Evolutionary conservation across 1,140 invertebrate species (phyloP), one percentile per base, ranked within the genome.

Genomic region (Heliconius himera): DNA sequence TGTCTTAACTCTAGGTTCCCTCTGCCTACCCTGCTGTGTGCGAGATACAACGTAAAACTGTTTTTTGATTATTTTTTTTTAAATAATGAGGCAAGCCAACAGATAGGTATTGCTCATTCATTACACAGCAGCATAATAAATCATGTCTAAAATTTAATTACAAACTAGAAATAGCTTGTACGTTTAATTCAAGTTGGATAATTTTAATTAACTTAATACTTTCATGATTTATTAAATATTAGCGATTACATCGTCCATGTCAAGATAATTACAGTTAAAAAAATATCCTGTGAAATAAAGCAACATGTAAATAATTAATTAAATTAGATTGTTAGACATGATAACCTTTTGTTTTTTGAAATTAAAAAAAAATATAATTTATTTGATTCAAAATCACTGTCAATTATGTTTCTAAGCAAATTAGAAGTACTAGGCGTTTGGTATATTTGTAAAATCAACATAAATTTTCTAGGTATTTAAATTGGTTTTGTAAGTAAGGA

Each of bases 81-180:
- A 26, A 66, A 66, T 66, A 26, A 66, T 66, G 60, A 29, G 60
- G 11, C 60, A 66, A 66, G 13, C 60, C 11, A 66, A 22, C 13
- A 26, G 26, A 66, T 66, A 66, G 26, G 26, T 66, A 66, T 20
- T 60, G 54, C 9, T 29, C 13, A 29, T 66, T 66, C 13, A 13
- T 66, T 66, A 66, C 60, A 2, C 60, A 60, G 3, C 56, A 26
- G 26, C 60, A 66, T 66, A 66, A 66, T 66, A 66, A 66, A 66
- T 66, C 60, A 66, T 66, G 60, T 66, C 60, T 66, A 13, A 66
- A 66, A 66, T 66, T 66, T 66, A 29, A 66, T 66, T 66, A 66
- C 60, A 16, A 66, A 66, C 60, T 66, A 66, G 26, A 66, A 66
- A 29, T 66, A 66, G 60, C 60, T 29, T 66, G 60, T 66, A 16